Conservation (phyloP, 2,888 invertebrate species). For the Dyspetes luteomarginatus region DNA sequence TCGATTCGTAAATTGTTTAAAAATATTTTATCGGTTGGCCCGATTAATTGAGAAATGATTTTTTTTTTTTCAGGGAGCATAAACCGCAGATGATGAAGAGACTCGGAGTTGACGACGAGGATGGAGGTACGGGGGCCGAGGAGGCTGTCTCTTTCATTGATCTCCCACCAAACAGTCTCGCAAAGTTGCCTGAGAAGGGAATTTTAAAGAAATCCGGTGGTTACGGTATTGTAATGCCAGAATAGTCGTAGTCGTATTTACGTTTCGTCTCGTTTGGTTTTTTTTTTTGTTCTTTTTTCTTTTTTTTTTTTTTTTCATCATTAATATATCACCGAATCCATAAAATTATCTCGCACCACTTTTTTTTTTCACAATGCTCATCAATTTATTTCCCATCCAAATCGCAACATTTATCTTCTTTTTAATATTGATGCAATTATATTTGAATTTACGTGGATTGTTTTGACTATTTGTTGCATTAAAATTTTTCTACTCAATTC, state of each 20-base stretch:
- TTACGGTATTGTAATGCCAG: conserved; percentile 89
- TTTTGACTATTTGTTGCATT: too few relatives aligned
- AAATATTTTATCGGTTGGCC: too few relatives aligned
- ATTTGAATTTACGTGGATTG: too few relatives aligned
- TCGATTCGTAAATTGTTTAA: too few relatives aligned
- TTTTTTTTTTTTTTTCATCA: background rate
- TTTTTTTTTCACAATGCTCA: background rate
- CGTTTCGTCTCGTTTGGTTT: conserved; percentile 32
- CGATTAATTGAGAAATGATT: too few relatives aligned
- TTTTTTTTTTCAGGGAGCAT: conserved; percentile 88
- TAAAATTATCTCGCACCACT: background rate
- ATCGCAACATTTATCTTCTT: too few relatives aligned
- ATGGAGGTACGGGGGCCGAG: conserved; percentile 87
- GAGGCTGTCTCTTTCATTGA: conserved; percentile 93
- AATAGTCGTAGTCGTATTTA: conserved; percentile 83
- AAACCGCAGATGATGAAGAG: conserved; percentile 90
- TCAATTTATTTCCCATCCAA: too few relatives aligned
- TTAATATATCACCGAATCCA: background rate
- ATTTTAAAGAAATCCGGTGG: conserved; percentile 94
- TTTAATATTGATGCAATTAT: too few relatives aligned
- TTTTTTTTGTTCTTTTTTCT: background rate
- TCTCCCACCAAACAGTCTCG: conserved; percentile 89
- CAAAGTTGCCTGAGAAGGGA: conserved; percentile 94
- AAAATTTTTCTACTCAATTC: too few relatives aligned
- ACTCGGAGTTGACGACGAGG: conserved; percentile 86